Evolutionary conservation across 2,113 vertebrate species (phyloP).

Genomic region (Chaenogobius annularis): DNA sequence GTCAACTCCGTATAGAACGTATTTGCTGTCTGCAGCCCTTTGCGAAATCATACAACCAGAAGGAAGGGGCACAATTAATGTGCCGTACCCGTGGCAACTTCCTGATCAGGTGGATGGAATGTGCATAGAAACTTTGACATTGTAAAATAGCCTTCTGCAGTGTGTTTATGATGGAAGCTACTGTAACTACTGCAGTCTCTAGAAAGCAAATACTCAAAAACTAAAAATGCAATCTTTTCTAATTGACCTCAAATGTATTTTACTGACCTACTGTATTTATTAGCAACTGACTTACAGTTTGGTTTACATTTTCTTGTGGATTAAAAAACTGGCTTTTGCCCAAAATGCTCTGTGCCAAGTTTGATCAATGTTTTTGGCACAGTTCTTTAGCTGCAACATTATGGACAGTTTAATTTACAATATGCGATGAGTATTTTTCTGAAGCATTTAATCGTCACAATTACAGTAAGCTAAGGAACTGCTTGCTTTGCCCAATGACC

Average conservation of each 20-base stretch:
- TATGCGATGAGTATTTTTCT: background rate
- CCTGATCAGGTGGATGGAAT: no score
- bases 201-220: background rate
- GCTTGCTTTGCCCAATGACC: background rate
- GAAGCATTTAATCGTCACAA: background rate
- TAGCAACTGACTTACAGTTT: background rate
- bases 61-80: no score
- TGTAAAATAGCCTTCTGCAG: background rate
- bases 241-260: background rate
- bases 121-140: no score
- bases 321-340: background rate
- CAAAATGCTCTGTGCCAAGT: background rate
- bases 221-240: background rate
- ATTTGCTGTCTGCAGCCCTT: no score
- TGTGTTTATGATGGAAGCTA: background rate
- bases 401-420: background rate
- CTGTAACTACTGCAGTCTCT: background rate
- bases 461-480: background rate
- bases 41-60: background rate
- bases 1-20: no score
- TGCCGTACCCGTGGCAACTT: no score
- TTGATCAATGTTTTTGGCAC: background rate
- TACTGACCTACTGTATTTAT: background rate
- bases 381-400: background rate
- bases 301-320: background rate